Evolutionary conservation across 2,113 vertebrate genomes (phyloP), one percentile per base, ranked within the genome.

Genomic region (Tauraco erythrolophus): DNA sequence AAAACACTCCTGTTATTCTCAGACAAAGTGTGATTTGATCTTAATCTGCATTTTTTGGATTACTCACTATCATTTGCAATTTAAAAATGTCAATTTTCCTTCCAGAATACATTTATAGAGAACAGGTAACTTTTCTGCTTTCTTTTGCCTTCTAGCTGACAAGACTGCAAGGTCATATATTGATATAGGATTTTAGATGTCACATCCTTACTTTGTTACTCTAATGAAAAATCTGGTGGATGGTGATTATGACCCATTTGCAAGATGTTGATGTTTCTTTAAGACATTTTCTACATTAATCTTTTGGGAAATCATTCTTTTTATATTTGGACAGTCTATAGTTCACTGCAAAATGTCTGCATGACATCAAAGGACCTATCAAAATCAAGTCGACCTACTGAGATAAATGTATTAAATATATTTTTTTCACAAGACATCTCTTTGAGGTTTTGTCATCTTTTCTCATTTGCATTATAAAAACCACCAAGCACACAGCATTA

Each of bases 381-480:
- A 92, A 96, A 95, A 93, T 66, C 18, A 85, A 79, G 80, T 72
- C 5, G 14, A 64, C 53, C 22, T 64, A 90, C 74, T 74, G 91
- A 92, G 94, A 87, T 91, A 92, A 79, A 94, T 94, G 80, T 82
- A 93, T 87, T 95, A 90, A 96, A 93, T 87, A 82, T 25, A 57
- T 28, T 75, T 94, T 92, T 89, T 58, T 68, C 75, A 80, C 41
- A 89, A 84, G 70, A 86, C 7, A 27, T 62, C 27, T 88, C 85
- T 96, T 89, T 95, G 81, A 96, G 77, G n/a, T 90, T 95, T 91
- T 95, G 60, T 95, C 90, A 89, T 96, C 30, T 16, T 85, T 92
- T 94, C 45, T 33, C 17, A 94, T 96, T 95, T 94, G 79, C 94
- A 96, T 92, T 82, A 95, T 45, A 95, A 89, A 97, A 93, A 84